Evolutionary conservation across 1,140 invertebrate genomes (phyloP).

Genomic region (Elysia chlorotica): DNA sequence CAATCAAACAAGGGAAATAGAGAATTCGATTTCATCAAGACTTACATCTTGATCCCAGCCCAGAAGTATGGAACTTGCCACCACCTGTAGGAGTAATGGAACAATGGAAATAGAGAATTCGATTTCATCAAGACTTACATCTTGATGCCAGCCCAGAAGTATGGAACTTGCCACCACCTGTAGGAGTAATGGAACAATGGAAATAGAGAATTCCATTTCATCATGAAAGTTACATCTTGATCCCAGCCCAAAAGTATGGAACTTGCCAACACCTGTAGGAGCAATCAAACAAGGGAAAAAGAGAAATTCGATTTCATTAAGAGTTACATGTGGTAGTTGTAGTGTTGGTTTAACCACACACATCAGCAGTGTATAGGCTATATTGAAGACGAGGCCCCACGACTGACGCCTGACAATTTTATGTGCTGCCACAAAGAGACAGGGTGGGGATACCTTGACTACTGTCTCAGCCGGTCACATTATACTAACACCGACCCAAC

Average conservation of each 20-base stretch:
- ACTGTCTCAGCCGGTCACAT: no score
- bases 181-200: background rate
- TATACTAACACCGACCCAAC: no score
- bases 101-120: background rate
- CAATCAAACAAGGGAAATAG: background rate
- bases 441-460: no score
- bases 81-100: constrained; percentile 69
- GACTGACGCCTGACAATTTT: no score
- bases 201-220: background rate
- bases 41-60: constrained; percentile 98
- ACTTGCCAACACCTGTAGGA: constrained; percentile 91
- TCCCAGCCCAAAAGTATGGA: constrained; percentile 98
- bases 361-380: no score
- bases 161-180: constrained; percentile 99
- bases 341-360: no score
- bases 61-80: constrained; percentile 99
- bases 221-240: constrained; percentile 99
- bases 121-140: constrained; percentile 89
- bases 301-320: background rate
- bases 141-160: constrained; percentile 99
- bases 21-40: constrained; percentile 72
- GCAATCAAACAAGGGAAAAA: background rate
- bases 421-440: no score
- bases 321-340: no score
- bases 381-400: no score